Evolutionary conservation across 2,888 invertebrate genomes (phyloP).

Genomic region (Euzophera pinguis): DNA sequence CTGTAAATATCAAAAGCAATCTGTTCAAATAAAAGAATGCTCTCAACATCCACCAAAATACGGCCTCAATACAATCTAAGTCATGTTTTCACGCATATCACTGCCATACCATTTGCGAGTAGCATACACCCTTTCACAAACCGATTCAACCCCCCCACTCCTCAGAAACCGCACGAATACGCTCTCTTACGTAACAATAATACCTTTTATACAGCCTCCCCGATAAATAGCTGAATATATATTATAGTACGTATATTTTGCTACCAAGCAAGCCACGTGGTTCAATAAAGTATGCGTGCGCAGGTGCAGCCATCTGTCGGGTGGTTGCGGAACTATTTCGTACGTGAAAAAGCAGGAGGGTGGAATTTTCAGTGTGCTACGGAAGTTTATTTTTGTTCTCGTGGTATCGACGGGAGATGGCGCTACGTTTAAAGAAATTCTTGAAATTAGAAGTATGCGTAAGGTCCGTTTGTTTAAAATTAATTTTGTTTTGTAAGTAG

Average conservation of each 20-base stretch:
- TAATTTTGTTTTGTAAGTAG: no score
- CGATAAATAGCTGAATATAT: constrained; percentile 44
- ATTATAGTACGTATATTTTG: constrained; percentile 26
- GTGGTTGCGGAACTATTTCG: constrained; percentile 45
- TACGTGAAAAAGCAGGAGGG: constrained; percentile 3
- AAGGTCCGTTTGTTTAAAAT: no score
- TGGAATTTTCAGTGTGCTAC: constrained; percentile 18
- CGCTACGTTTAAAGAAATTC: no score
- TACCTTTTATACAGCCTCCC: constrained; percentile 60
- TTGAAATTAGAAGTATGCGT: no score
- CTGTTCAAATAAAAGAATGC: constrained; percentile 25
- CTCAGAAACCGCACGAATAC: constrained; percentile 70
- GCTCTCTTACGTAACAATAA: constrained; percentile 76
- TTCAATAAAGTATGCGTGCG: constrained; percentile 60
- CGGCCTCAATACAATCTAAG: constrained; percentile 58
- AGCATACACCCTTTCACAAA: constrained; percentile 63
- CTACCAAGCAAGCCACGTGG: constrained; percentile 53
- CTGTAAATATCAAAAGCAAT: background rate
- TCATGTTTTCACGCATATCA: constrained; percentile 59
- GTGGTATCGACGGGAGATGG: no score
- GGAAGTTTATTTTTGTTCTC: background rate
- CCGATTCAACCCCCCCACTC: constrained; percentile 53
- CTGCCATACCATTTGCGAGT: constrained; percentile 58
- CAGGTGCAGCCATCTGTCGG: constrained; percentile 60
- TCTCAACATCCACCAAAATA: constrained; percentile 42